A percentile compares a stretch with the other conserved stretches of the same genome.
phyloP scores from a whole-genome alignment of 2,113 vertebrate species.

The Sylvietta virens region DNA sequence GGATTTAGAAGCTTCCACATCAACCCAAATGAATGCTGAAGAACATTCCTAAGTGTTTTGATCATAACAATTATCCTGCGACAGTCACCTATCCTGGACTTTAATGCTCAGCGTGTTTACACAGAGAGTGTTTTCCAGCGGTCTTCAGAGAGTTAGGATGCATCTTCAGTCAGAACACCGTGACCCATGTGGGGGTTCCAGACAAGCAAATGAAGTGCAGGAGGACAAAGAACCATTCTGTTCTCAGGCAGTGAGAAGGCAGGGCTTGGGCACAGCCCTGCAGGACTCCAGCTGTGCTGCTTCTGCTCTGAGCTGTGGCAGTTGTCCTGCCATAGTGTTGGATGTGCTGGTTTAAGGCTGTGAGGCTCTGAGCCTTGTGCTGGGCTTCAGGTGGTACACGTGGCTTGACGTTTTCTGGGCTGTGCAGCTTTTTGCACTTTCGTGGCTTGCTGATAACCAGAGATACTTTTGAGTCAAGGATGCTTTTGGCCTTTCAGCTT shows the following conservation, averaged over 20 bases:
- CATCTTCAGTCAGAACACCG: background rate
- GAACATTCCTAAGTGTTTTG: background rate
- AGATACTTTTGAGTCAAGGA: background rate
- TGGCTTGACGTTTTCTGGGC: background rate
- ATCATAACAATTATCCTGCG: accelerated
- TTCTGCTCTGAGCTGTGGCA: background rate
- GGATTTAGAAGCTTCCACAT: background rate
- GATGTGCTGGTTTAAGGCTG: background rate
- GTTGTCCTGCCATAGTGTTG: accelerated
- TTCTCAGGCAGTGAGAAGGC: background rate
- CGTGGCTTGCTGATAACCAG: background rate
- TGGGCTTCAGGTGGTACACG: accelerated
- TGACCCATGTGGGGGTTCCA: background rate
- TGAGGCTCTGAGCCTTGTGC: background rate
- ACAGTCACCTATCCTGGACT: background rate
- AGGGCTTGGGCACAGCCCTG: background rate
- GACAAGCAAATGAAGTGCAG: background rate
- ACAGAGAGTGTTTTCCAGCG: background rate
- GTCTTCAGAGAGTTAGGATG: background rate
- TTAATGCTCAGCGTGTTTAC: accelerated
- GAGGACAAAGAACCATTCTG: background rate
- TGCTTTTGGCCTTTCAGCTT: background rate
- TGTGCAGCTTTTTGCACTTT: background rate
- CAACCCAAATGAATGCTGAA: background rate
- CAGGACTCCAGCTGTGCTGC: background rate